Percentiles rank a stretch among this genome's conserved stretches.
Evolutionary conservation across 2,797 vertebrate genomes (phyloP).

Genomic region (Dendrocincla fuliginosa): DNA sequence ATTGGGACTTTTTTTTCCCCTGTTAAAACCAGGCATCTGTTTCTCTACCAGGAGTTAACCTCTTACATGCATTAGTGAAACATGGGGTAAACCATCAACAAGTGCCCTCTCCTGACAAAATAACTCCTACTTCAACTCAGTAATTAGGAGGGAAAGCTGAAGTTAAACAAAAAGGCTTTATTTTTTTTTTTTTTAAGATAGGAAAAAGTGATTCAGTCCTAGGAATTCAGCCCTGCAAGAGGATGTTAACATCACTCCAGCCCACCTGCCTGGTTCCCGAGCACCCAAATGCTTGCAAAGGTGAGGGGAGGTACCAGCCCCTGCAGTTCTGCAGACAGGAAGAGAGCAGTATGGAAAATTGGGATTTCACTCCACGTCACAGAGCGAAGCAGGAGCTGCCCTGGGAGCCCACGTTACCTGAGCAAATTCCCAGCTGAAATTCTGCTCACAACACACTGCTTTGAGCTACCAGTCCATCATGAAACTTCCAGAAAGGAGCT

Average conservation of each 20-base stretch:
- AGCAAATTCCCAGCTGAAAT: not conserved
- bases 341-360: not conserved
- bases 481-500: not conserved
- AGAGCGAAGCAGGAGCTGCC: not conserved
- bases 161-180: not conserved
- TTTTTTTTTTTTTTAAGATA: not conserved
- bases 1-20: not conserved
- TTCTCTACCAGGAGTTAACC: slow-evolving; percentile 38
- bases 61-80: slow-evolving; percentile 14
- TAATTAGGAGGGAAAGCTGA: not conserved
- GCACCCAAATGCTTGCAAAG: not conserved
- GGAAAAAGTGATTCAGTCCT: not conserved
- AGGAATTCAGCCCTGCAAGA: not conserved
- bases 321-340: not conserved
- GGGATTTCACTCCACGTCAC: not conserved
- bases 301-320: not conserved
- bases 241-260: not conserved
- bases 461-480: not conserved
- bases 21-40: not conserved
- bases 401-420: not conserved
- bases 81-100: not conserved
- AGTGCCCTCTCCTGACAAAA: slow-evolving; percentile 8
- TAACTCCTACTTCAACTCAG: not conserved
- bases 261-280: not conserved
- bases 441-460: not conserved